phyloP scores from a whole-genome alignment of 2,888 invertebrate genomes.

The Flabesymbios commensalis region DNA sequence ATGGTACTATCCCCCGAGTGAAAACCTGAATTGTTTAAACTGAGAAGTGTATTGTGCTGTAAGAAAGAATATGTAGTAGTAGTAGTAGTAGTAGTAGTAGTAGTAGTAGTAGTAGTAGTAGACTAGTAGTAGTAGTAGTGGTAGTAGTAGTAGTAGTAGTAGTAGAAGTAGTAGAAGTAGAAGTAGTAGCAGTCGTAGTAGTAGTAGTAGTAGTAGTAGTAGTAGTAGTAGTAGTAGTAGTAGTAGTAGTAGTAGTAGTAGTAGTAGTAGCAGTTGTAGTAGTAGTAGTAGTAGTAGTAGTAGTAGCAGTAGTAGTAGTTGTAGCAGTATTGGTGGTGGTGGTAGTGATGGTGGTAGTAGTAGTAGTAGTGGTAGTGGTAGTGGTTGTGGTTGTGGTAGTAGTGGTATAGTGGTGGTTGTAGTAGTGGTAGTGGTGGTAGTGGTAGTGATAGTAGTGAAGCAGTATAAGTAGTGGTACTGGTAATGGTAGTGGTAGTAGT shows the following conservation, averaged over 20 bases:
- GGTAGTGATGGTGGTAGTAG: background rate
- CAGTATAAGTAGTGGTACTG: background rate
- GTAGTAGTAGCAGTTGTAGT: constrained; percentile 16
- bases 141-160: constrained; percentile 16
- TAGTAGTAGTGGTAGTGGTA: constrained; percentile 2
- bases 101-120: no score
- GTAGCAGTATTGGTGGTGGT: no score
- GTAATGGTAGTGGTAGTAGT: constrained; percentile 1
- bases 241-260: constrained; percentile 18
- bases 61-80: no score
- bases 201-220: constrained; percentile 17
- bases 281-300: constrained; percentile 17
- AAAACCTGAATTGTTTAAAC: no score
- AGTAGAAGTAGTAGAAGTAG: constrained; percentile 14
- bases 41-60: no score
- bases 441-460: constrained; percentile 1
- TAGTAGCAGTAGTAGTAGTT: constrained; percentile 13
- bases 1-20: no score
- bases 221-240: constrained; percentile 18
- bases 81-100: constrained; percentile 10
- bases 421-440: constrained; percentile 4
- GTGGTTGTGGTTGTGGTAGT: no score
- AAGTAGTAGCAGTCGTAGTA: no score
- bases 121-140: constrained; percentile 11
- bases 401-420: no score